Evolutionary conservation across 2,797 vertebrate genomes (phyloP).

Genomic region (Arnoldichthys spilopterus): DNA sequence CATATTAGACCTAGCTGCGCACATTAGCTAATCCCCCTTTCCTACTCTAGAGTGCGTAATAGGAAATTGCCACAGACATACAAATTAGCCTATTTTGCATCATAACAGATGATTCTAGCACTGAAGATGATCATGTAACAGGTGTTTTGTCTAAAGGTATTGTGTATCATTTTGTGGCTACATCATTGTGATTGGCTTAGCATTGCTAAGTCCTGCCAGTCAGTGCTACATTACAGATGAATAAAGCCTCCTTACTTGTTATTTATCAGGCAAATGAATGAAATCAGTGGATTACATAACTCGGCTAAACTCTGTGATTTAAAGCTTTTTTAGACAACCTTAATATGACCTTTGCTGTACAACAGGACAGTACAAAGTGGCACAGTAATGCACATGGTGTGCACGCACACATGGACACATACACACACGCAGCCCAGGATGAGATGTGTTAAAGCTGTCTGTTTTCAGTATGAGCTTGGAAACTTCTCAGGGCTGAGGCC

Average conservation of each 20-base stretch:
- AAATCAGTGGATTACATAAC: neutral
- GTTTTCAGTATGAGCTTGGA: constrained; percentile 62
- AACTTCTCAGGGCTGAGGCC: constrained; percentile 40
- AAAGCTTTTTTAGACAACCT: neutral
- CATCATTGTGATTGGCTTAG: constrained; percentile 23
- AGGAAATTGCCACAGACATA: constrained; percentile 21
- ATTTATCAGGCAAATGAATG: neutral
- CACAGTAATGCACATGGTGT: constrained; percentile 65
- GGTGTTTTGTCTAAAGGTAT: constrained; percentile 23
- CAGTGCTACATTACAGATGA: constrained; percentile 7
- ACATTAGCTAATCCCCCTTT: constrained; percentile 25
- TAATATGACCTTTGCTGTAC: neutral
- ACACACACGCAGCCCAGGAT: constrained; percentile 41
- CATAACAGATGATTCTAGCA: constrained; percentile 18
- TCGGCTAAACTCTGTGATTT: too few relatives aligned
- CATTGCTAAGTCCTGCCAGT: constrained; percentile 3
- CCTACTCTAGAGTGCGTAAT: constrained; percentile 8
- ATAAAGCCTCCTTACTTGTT: neutral
- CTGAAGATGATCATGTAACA: constrained; percentile 31
- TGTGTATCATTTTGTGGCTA: constrained; percentile 17
- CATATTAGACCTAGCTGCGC: constrained; percentile 16
- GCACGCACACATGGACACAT: constrained; percentile 34
- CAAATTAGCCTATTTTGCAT: constrained; percentile 28
- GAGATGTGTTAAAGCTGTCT: constrained; percentile 66
- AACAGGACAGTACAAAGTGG: constrained; percentile 8